These are phyloP conservation scores for Blennius ocellaris DNA, from an alignment of 2,113 vertebrate genomes.

Conservation along the genomic window DNA sequence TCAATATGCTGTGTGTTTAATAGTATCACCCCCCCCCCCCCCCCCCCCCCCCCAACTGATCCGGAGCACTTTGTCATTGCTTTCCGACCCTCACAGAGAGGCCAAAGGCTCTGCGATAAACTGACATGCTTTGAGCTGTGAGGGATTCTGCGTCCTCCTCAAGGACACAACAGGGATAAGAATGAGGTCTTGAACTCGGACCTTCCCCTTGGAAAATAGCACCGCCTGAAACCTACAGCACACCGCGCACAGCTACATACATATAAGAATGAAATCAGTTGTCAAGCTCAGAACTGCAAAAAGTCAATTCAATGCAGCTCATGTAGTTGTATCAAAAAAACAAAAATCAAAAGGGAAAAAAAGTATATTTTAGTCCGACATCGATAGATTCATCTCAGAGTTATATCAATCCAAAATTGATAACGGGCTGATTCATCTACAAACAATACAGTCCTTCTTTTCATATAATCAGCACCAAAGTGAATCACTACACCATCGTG, in stretches of 20 bases:
- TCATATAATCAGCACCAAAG: too few relatives aligned
- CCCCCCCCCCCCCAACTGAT: neutral
- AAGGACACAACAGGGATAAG: slow-evolving; percentile 41
- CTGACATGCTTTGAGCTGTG: slow-evolving; percentile 2
- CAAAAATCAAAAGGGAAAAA: neutral
- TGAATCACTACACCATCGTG: too few relatives aligned
- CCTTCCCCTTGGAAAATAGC: slow-evolving; percentile 16
- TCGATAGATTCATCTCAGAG: neutral
- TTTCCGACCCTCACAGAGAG: neutral
- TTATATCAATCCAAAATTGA: too few relatives aligned
- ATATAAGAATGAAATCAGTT: neutral
- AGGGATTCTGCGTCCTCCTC: slow-evolving; percentile 21
- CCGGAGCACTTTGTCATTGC: slow-evolving; percentile 5
- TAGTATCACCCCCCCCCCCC: too few relatives aligned
- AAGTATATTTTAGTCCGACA: neutral
- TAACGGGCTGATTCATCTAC: too few relatives aligned
- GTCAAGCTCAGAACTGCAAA: neutral
- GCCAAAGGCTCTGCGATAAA: slow-evolving; percentile 10
- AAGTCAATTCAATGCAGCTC: slow-evolving; percentile 6
- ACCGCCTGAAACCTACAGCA: slow-evolving; percentile 14
- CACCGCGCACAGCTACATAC: neutral
- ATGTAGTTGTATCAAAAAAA: neutral
- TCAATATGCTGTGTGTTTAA: neutral
- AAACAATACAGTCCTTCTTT: too few relatives aligned
- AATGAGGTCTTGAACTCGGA: slow-evolving; percentile 34